These are phyloP conservation scores for Aleadryas rufinucha DNA, from an alignment of 2,113 vertebrate species.

Conservation along the genomic window DNA sequence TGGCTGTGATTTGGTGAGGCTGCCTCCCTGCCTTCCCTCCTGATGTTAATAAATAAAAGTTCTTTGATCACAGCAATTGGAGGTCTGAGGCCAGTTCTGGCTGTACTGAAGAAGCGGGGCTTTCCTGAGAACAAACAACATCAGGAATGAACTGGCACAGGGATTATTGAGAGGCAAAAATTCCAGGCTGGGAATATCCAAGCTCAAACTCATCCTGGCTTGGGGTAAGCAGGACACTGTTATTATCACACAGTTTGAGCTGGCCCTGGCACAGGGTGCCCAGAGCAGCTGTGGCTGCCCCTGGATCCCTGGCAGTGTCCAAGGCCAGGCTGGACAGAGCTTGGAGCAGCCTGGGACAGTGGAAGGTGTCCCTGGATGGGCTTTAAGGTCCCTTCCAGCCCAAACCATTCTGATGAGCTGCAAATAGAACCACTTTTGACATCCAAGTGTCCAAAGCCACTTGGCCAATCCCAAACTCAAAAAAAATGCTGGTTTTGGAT, in stretches of 20 bases:
- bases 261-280: neutral
- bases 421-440: neutral
- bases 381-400: fast-evolving
- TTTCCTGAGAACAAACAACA: neutral
- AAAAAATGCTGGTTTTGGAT: fast-evolving
- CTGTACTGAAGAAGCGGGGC: neutral
- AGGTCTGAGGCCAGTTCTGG: neutral
- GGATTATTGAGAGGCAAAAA: neutral
- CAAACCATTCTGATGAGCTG: neutral
- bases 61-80: neutral
- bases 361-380: neutral
- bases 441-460: neutral
- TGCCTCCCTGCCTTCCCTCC: neutral
- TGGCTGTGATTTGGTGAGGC: neutral
- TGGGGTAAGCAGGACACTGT: neutral
- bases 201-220: neutral
- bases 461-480: neutral
- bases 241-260: neutral
- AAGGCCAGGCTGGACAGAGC: neutral
- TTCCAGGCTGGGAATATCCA: neutral
- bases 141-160: neutral
- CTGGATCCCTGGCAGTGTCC: neutral
- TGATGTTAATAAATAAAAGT: neutral
- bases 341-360: neutral
- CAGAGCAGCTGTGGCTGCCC: neutral